Conservation (phyloP, 2,888 invertebrate species). For the Agrochola lota region DNA sequence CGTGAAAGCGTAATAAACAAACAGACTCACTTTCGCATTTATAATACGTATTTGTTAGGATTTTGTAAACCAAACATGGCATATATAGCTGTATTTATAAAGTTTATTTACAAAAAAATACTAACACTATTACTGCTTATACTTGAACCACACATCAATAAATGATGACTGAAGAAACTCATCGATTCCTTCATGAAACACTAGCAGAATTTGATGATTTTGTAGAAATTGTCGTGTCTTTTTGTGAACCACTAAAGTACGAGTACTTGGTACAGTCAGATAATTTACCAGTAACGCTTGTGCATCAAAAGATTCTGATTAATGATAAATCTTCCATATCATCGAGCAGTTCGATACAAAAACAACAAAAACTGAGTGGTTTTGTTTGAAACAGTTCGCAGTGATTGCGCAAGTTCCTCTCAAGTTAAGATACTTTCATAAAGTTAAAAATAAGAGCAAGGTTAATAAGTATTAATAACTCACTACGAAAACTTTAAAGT, state of each 20-base stretch:
- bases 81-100: not conserved
- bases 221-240: not conserved
- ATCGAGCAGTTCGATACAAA: slow-evolving; percentile 23
- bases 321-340: slow-evolving; percentile 2
- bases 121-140: not conserved
- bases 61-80: no score
- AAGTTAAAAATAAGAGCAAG: slow-evolving; percentile 66
- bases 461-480: slow-evolving; percentile 43
- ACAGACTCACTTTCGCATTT: no score
- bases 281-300: not conserved
- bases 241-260: not conserved
- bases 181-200: not conserved
- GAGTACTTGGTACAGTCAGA: not conserved
- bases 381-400: slow-evolving; percentile 34
- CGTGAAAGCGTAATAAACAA: no score
- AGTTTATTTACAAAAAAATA: not conserved
- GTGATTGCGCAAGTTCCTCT: slow-evolving; percentile 52
- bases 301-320: not conserved
- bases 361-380: slow-evolving; percentile 44
- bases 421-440: slow-evolving; percentile 60
- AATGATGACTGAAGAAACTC: not conserved
- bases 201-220: not conserved
- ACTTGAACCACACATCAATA: not conserved
- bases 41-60: no score
- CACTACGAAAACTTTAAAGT: slow-evolving; percentile 28